These are phyloP conservation scores for Nasonia oneida DNA, from an alignment of 2,888 invertebrate genomes.

Conservation along the genomic window DNA sequence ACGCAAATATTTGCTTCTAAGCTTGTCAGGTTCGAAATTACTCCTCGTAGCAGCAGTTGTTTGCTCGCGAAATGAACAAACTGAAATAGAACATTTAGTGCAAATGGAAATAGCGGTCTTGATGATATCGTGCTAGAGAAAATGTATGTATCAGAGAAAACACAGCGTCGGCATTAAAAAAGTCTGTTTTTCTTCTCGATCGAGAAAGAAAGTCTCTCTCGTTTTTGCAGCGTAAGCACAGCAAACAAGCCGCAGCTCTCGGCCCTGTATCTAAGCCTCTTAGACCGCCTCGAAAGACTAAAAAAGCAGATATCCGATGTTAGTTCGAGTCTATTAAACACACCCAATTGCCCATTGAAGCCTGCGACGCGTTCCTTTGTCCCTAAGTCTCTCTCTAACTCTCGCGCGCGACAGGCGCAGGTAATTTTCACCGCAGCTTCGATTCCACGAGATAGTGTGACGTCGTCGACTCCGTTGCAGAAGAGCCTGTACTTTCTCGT, in stretches of 20 bases:
- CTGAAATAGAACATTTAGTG: neutral
- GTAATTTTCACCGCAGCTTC: conserved; percentile 47
- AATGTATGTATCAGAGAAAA: neutral
- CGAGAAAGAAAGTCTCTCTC: neutral
- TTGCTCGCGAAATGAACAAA: neutral
- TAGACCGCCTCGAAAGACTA: neutral
- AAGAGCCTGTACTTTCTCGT: conserved; percentile 64
- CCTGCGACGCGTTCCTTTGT: neutral
- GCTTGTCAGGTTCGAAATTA: neutral
- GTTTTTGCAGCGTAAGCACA: neutral
- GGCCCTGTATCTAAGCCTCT: neutral
- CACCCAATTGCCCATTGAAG: conserved; percentile 59
- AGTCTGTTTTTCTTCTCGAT: neutral
- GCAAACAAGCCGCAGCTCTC: neutral
- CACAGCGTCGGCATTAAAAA: neutral
- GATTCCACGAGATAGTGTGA: conserved; percentile 4
- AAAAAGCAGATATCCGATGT: conserved; percentile 12
- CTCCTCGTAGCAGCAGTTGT: neutral
- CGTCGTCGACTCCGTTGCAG: neutral
- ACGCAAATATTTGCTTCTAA: conserved; percentile 21
- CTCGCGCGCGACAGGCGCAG: conserved; percentile 7
- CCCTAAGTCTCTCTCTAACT: neutral
- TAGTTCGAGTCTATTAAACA: conserved; percentile 58
- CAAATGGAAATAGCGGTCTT: neutral
- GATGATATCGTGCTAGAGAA: no score